A percentile compares a stretch with the other conserved stretches of the same genome.
These are phyloP conservation scores for Aegithalos caudatus DNA, from an alignment of 2,113 vertebrate species.

Conservation along the genomic window DNA sequence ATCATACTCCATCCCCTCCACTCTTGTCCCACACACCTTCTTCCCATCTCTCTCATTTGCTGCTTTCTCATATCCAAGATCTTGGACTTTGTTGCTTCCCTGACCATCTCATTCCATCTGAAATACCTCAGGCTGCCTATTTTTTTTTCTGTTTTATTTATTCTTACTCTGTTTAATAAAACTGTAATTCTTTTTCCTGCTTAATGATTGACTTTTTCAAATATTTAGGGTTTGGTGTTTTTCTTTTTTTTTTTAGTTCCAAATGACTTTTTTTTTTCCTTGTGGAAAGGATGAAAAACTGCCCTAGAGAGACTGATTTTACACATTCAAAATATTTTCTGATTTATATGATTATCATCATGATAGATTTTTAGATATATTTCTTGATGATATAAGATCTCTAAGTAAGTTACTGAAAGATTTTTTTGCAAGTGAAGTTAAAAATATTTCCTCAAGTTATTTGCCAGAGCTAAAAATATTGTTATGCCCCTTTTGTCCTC, in stretches of 20 bases:
- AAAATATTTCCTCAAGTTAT: neutral
- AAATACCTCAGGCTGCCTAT: neutral
- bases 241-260: neutral
- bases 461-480: neutral
- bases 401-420: neutral
- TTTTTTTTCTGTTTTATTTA: neutral
- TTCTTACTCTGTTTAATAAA: neutral
- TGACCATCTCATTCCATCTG: neutral
- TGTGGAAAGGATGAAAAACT: neutral
- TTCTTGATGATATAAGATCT: neutral
- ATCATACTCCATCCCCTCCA: neutral
- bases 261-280: neutral
- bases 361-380: neutral
- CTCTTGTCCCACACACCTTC: neutral
- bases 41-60: neutral
- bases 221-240: neutral
- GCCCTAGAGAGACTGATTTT: neutral
- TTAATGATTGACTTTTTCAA: neutral
- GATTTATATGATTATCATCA: neutral
- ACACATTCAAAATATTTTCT: neutral
- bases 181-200: neutral
- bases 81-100: neutral
- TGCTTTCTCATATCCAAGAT: neutral
- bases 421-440: neutral
- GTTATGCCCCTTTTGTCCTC: neutral